Evolutionary conservation across 2,113 vertebrate genomes (phyloP).

Genomic region (Cebus imitator): DNA sequence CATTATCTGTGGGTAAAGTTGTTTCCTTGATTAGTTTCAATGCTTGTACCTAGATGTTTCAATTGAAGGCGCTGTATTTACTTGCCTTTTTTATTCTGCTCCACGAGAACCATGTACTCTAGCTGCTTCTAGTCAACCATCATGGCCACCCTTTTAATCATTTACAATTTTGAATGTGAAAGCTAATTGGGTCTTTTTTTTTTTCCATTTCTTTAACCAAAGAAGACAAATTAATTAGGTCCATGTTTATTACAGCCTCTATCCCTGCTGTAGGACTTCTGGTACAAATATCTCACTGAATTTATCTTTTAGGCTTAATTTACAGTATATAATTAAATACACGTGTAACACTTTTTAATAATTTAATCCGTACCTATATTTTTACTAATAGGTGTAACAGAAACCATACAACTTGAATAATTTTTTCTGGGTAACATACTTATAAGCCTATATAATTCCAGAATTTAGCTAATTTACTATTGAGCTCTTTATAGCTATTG

Average conservation of each 20-base stretch:
- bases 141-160: not conserved
- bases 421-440: not conserved
- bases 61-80: no score
- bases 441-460: not conserved
- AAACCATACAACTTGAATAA: not conserved
- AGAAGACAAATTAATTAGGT: not conserved
- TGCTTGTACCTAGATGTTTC: no score
- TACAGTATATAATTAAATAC: not conserved
- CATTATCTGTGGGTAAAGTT: no score
- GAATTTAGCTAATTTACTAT: not conserved
- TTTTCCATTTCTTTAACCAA: not conserved
- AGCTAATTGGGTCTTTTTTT: not conserved
- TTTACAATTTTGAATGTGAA: not conserved
- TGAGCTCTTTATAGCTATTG: accelerated
- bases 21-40: no score
- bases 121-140: no score
- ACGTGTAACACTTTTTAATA: not conserved
- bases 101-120: no score
- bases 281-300: not conserved
- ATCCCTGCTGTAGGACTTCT: not conserved
- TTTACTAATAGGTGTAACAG: not conserved
- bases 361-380: not conserved
- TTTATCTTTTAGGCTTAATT: not conserved
- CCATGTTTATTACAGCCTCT: not conserved
- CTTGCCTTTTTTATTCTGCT: no score